These are phyloP conservation scores for Ganaspis sp. DNA, from an alignment of 1,140 invertebrate species.

Conservation along the genomic window DNA sequence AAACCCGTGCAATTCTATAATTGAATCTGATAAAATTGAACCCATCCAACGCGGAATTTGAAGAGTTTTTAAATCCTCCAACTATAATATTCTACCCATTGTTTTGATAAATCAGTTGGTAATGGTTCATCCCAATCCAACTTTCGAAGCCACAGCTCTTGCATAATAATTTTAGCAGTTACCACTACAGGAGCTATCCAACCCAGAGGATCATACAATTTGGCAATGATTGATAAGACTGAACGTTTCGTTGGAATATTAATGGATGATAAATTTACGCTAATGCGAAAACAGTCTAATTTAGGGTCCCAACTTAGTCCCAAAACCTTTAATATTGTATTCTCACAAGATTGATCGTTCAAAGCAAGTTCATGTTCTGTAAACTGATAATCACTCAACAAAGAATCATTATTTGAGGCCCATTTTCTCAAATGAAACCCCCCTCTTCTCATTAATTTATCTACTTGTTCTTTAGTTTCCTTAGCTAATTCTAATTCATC, in stretches of 20 bases:
- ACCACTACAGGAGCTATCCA: background rate
- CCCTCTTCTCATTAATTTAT: background rate
- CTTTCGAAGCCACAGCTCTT: background rate
- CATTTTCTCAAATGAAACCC: constrained; percentile 32
- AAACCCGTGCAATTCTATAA: constrained; percentile 48
- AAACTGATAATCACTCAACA: background rate
- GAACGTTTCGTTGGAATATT: constrained; percentile 5
- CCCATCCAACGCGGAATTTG: no score
- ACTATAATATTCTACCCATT: no score
- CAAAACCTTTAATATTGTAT: background rate
- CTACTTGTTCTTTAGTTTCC: background rate
- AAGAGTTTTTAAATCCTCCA: no score
- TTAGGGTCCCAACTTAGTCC: background rate
- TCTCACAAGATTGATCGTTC: background rate
- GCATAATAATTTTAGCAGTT: background rate
- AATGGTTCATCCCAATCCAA: background rate
- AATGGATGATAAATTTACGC: background rate
- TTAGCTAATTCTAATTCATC: background rate
- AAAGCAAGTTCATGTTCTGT: background rate
- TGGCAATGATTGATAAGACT: constrained; percentile 15
- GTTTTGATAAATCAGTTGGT: background rate
- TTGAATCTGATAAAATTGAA: no score
- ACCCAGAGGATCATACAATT: background rate
- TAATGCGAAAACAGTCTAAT: background rate
- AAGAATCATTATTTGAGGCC: constrained; percentile 6